Conservation (phyloP, 2,797 vertebrate species). For the Thaleichthys pacificus region DNA sequence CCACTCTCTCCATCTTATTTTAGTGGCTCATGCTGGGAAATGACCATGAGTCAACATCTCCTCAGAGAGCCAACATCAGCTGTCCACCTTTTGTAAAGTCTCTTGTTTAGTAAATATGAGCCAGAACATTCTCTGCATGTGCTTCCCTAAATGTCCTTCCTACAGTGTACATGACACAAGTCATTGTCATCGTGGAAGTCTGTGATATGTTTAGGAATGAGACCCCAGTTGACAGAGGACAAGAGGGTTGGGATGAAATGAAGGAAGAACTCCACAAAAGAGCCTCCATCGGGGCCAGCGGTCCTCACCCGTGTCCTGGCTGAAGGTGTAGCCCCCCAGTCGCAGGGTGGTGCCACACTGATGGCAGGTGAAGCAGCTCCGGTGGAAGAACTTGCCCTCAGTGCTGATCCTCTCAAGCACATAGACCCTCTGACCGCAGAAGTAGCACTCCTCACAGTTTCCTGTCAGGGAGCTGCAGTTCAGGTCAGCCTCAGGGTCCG, state of each 20-base stretch:
- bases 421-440: conserved; percentile 83
- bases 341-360: conserved; percentile 81
- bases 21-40: not conserved
- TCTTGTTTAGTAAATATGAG: too few relatives aligned
- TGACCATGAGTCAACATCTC: not conserved
- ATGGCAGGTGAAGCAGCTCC: conserved; percentile 87
- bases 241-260: not conserved
- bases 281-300: too few relatives aligned
- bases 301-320: conserved; percentile 77
- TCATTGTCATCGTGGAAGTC: too few relatives aligned
- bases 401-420: conserved; percentile 86
- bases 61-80: too few relatives aligned
- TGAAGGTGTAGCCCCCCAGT: conserved; percentile 82
- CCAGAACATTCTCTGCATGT: too few relatives aligned
- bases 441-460: conserved; percentile 82
- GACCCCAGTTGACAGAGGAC: not conserved
- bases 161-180: too few relatives aligned
- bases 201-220: too few relatives aligned
- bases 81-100: too few relatives aligned
- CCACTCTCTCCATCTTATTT: not conserved
- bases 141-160: too few relatives aligned
- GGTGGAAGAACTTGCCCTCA: conserved; percentile 90
- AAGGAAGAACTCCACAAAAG: not conserved
- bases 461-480: conserved; percentile 16
- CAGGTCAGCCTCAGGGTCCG: conserved; percentile 14